Evolutionary conservation across 2,888 invertebrate genomes (phyloP).

Genomic region (Watsonalla cultraria): DNA sequence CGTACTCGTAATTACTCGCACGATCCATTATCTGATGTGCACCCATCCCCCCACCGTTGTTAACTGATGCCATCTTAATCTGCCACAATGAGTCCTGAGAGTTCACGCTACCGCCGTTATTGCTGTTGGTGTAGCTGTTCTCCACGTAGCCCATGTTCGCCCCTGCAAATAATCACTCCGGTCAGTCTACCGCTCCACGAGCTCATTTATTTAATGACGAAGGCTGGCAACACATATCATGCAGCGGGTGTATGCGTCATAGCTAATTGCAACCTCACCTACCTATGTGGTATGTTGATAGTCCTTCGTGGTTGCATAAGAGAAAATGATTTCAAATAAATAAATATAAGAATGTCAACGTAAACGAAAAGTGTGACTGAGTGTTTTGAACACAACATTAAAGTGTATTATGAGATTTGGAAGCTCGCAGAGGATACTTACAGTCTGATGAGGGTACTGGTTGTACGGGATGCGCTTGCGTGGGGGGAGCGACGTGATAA

Average conservation of each 20-base stretch:
- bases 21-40: slow-evolving; percentile 79
- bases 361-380: slow-evolving; percentile 7
- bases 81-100: slow-evolving; percentile 97
- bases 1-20: slow-evolving; percentile 84
- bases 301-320: slow-evolving; percentile 46
- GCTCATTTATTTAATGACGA: not conserved
- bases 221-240: slow-evolving; percentile 9
- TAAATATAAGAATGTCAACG: slow-evolving; percentile 25
- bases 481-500: slow-evolving; percentile 86
- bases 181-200: slow-evolving; percentile 1
- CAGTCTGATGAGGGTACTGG: slow-evolving; percentile 89
- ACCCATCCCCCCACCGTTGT: slow-evolving; percentile 80
- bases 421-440: slow-evolving; percentile 69
- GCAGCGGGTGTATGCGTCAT: slow-evolving; percentile 16
- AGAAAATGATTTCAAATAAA: slow-evolving; percentile 24
- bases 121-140: slow-evolving; percentile 94
- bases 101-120: slow-evolving; percentile 96
- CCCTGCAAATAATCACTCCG: slow-evolving; percentile 73
- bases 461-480: slow-evolving; percentile 79
- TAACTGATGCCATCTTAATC: slow-evolving; percentile 92
- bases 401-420: not conserved
- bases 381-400: slow-evolving; percentile 1
- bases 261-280: slow-evolving; percentile 31
- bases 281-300: slow-evolving; percentile 39
- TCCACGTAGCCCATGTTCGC: slow-evolving; percentile 94